Percentiles rank a stretch among this genome's conserved stretches.
These are phyloP conservation scores for Prolemur simus DNA, from an alignment of 2,113 vertebrate species.

Conservation along the genomic window DNA sequence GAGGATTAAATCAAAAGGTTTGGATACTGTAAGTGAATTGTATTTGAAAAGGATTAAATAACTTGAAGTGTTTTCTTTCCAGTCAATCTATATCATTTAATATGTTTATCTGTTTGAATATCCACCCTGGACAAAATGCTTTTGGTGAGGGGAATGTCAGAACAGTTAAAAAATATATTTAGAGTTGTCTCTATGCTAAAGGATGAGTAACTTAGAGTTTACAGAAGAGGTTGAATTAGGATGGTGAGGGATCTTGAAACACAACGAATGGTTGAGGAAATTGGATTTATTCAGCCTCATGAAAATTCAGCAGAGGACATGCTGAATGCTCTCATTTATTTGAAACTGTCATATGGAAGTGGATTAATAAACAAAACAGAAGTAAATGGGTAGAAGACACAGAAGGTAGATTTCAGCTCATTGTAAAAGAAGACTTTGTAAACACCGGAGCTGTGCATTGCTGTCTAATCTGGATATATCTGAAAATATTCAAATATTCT, in stretches of 20 bases:
- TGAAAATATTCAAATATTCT: neutral
- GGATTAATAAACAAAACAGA: constrained; percentile 10
- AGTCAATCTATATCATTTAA: neutral
- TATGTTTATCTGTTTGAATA: neutral
- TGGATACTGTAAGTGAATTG: neutral
- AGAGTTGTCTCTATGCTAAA: neutral
- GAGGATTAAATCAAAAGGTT: constrained; percentile 20
- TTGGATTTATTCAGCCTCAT: neutral
- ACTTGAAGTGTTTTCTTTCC: neutral
- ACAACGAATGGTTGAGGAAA: neutral
- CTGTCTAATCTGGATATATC: neutral
- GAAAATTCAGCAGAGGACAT: neutral
- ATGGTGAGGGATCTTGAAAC: neutral
- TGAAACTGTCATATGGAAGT: neutral
- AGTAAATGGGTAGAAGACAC: neutral
- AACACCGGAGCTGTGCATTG: neutral
- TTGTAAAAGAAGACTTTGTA: neutral
- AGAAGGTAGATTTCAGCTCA: neutral
- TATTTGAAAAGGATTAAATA: neutral
- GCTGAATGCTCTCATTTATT: neutral
- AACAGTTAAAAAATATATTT: neutral
- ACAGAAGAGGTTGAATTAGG: neutral
- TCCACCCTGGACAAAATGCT: neutral
- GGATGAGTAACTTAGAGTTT: neutral
- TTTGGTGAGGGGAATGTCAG: neutral